Evolutionary conservation across 2,113 vertebrate genomes (phyloP), one percentile per base, ranked within the genome.

Genomic region (Dipodomys stephensi): DNA sequence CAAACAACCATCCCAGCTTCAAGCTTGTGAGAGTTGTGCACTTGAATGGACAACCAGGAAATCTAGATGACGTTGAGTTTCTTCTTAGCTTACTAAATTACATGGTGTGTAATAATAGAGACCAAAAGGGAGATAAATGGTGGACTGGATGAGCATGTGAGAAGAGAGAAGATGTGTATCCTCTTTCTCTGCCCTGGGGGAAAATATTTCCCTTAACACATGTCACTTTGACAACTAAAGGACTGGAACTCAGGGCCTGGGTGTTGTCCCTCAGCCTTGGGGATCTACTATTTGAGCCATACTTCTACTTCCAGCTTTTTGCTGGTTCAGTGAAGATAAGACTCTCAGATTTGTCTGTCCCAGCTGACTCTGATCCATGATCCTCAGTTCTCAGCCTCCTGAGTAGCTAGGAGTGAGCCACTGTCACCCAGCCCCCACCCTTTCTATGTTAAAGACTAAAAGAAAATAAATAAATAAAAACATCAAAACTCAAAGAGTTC

Each of bases 41-140:
- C 80, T 87, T 69, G 60, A 83, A 35, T 83, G 82, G 73, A 83
- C 44, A n/a, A 71, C 39, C 39, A 39, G 71, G 71, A 69, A 78
- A 87, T 71, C 71, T 64, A 2, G 64, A 27, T 72, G 28, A 25
- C 1, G n/a, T n/a, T 85, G 87, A 28, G 80, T 69, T 82, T 39
- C 62, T 25, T 67, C 85, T 16, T 64, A 25, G 30, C 71, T 83
- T 85, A 44, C 67, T 65, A 74, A 82, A 65, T 87, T n/a, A 57
- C 22, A 30, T 65, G 64, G 23, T 71, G 25, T 39, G 69, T 72
- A 32, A 82, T 78, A 39, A 39, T 88, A 84, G 83, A 73, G 64
- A 83, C 35, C 65, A 73, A 11, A n/a, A 53, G 46, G 49, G 67
- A 86, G 64, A 71, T 7, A 18, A 19, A 62, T 7, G 12, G 69